A percentile compares a stretch with the other conserved stretches of the same genome.
Conservation (phyloP, 2,113 vertebrate genomes). For the Gorsachius goisagi region DNA sequence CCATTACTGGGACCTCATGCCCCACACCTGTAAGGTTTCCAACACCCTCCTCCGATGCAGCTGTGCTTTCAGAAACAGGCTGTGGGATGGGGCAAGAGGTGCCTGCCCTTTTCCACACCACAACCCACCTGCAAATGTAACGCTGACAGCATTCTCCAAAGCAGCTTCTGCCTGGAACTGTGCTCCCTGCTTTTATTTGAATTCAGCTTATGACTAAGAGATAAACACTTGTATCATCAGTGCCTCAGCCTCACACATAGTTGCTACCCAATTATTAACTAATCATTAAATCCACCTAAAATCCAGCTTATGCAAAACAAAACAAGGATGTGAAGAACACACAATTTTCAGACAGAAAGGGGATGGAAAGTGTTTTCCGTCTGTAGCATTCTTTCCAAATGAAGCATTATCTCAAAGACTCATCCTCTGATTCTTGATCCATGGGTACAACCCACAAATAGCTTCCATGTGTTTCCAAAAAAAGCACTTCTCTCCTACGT, state of each 20-base stretch:
- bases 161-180: not conserved
- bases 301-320: slow-evolving; percentile 15
- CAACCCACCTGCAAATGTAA: not conserved
- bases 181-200: not conserved
- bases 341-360: not conserved
- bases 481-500: not conserved
- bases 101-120: not conserved
- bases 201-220: slow-evolving; percentile 20
- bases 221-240: not conserved
- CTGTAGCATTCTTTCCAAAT: not conserved
- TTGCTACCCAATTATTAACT: slow-evolving; percentile 21
- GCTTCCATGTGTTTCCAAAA: slow-evolving; percentile 10
- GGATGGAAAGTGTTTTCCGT: not conserved
- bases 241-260: not conserved
- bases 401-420: not conserved
- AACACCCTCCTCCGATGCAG: not conserved
- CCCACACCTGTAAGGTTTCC: not conserved
- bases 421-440: not conserved
- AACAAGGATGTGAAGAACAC: not conserved
- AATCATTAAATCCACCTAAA: slow-evolving; percentile 37
- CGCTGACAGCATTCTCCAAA: not conserved
- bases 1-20: not conserved
- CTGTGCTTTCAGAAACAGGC: not conserved
- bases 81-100: not conserved
- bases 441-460: slow-evolving; percentile 15